Evolutionary conservation across 23 tunicate species (phyloP).

Genomic region (Clavelina lepadiformis): DNA sequence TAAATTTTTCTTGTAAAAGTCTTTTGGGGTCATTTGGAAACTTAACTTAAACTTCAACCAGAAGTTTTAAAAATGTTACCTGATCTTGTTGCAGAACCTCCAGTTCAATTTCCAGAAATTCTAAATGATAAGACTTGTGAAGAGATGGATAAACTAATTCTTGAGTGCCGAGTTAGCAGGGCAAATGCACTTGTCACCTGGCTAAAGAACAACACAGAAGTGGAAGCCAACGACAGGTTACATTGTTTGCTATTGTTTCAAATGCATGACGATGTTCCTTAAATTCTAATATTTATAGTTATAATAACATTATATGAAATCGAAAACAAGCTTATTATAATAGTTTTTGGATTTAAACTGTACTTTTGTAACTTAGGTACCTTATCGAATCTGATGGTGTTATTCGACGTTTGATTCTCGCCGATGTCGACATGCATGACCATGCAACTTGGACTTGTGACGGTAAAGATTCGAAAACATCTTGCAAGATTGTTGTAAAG

Average conservation of each 20-base stretch:
- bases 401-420: constrained; percentile 35
- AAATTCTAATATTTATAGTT: too few species aligned
- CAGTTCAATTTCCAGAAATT: constrained; percentile 57
- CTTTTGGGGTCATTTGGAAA: not conserved
- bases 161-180: constrained; percentile 74
- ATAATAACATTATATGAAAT: not conserved
- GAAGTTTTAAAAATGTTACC: not conserved
- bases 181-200: constrained; percentile 79
- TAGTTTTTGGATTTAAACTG: not conserved
- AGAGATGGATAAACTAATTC: constrained; percentile 69
- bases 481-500: constrained; percentile 50
- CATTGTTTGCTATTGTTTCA: too few species aligned
- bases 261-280: not conserved
- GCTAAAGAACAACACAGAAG: constrained; percentile 37
- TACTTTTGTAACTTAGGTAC: constrained; percentile 21
- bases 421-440: constrained; percentile 39
- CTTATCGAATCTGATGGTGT: constrained; percentile 50
- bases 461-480: constrained; percentile 69
- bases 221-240: constrained; percentile 35
- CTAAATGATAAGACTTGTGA: constrained; percentile 43
- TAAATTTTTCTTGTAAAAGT: not conserved
- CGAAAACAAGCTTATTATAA: not conserved
- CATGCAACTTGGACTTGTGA: constrained; percentile 74
- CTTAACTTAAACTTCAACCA: not conserved
- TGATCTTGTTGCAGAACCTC: constrained; percentile 55